Conservation (phyloP, 2,797 vertebrate genomes). For the Falco concolor region DNA sequence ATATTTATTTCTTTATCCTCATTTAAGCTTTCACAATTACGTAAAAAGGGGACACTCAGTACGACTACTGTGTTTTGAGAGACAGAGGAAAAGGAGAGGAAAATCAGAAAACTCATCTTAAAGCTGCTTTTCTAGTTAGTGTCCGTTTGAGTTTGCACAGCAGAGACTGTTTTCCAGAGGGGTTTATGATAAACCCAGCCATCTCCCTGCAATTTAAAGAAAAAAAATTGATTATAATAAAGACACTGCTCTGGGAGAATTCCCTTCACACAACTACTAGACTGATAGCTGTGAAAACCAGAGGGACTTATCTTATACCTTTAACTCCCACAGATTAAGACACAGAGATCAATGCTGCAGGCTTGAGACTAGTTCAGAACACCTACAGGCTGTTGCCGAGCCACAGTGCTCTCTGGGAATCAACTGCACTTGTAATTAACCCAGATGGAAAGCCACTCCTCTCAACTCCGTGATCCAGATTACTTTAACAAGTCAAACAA, state of each 20-base stretch:
- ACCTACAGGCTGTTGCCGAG: fast-evolving
- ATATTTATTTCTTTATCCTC: slow-evolving; percentile 63
- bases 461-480: not conserved
- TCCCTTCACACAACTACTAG: not conserved
- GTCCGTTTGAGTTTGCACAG: slow-evolving; percentile 63
- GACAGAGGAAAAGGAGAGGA: slow-evolving; percentile 44
- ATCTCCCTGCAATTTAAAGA: slow-evolving; percentile 82
- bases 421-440: not conserved
- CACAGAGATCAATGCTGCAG: not conserved
- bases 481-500: not conserved
- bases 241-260: not conserved
- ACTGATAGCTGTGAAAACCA: not conserved
- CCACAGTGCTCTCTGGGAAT: fast-evolving
- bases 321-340: not conserved
- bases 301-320: not conserved
- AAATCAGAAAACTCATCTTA: slow-evolving; percentile 56
- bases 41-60: slow-evolving; percentile 68
- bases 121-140: slow-evolving; percentile 30
- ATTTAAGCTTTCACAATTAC: slow-evolving; percentile 64
- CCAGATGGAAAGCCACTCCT: not conserved
- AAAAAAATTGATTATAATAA: not conserved
- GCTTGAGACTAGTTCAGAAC: not conserved
- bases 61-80: slow-evolving; percentile 60
- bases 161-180: slow-evolving; percentile 83
- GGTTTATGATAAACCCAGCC: slow-evolving; percentile 93